Evolutionary conservation across 2,113 vertebrate genomes (phyloP).

Genomic region (Muscicapa adusta): DNA sequence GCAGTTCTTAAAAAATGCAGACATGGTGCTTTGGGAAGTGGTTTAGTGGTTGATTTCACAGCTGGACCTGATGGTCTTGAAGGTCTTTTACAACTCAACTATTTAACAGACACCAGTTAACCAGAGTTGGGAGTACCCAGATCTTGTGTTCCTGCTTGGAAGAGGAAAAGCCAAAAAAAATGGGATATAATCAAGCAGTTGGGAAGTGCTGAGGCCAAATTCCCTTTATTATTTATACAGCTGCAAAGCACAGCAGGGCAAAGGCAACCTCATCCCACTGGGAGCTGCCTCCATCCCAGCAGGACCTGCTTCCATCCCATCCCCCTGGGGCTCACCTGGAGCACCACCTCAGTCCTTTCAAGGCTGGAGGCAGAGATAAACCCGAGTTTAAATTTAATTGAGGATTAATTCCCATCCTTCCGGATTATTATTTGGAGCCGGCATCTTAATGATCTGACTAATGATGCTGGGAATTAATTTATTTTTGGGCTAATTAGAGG

Average conservation of each 20-base stretch:
- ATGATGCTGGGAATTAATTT: not conserved
- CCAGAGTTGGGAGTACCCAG: not conserved
- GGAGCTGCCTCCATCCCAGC: not conserved
- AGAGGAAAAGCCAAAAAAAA: not conserved
- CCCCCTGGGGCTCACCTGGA: not conserved
- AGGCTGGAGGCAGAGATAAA: not conserved
- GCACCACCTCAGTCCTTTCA: not conserved
- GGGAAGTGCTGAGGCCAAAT: not conserved
- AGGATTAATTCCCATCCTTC: not conserved
- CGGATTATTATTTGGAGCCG: not conserved
- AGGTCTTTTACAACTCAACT: not conserved
- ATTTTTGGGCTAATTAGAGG: not conserved
- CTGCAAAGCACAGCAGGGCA: conserved; percentile 23
- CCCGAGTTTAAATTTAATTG: not conserved
- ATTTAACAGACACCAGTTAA: not conserved
- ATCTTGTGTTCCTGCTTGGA: not conserved
- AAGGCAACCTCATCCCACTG: not conserved
- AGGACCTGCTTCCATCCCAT: not conserved
- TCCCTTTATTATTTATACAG: not conserved
- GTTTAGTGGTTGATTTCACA: not conserved
- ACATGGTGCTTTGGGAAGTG: not conserved
- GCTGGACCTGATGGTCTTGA: not conserved
- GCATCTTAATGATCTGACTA: not conserved
- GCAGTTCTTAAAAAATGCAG: fast-evolving
- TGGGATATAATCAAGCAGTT: fast-evolving